Evolutionary conservation across 2,113 vertebrate species (phyloP), one percentile per base, ranked within the genome.

Genomic region (Syrmaticus mikado): DNA sequence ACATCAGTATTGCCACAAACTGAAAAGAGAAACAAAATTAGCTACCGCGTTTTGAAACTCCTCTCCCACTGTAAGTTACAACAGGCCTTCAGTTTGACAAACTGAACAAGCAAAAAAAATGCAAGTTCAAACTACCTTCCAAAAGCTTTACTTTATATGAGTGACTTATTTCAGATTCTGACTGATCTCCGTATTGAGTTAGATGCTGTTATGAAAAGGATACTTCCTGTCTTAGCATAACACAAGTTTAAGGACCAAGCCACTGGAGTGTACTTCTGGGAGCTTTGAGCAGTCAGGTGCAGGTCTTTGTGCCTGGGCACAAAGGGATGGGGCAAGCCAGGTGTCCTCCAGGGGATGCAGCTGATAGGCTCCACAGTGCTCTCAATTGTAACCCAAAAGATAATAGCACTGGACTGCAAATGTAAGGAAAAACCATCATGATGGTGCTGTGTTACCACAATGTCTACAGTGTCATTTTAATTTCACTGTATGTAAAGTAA

Each of bases 21-120:
- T 15, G 62, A 12, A 76, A 88, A 36, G 24, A 86, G 72, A 78
- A 90, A 68, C 58, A 90, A 68, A 85, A 87, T 22, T 25, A 87
- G 32, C 50, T 55, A 43, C 38, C 28, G 14, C 18, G 11, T 67
- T 87, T 76, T 34, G 17, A 71, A 45, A 53, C 19, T 32, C 13
- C 89, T 62, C 57, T 36, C 30, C 34, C 25, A 62, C 48, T 41
- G 8, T 17, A 34, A 10, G 45, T 41, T 50, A 50, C 55, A 21
- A 1, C 24, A 53, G 7, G 1, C 58, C 52, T 82, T 48, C 46
- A 67, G 38, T 62, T 66, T 65, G 55, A 78, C 22, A 76, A 80
- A 65, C 7, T 72, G 45, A 73, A 80, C 20, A 64, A 64, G 11
- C 15, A 48, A 67, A 86, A 58, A 19, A 79, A 57, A 62, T 16